Evolutionary conservation across 23 tunicate species (phyloP).

Genomic region (Halocynthia aurantium): DNA sequence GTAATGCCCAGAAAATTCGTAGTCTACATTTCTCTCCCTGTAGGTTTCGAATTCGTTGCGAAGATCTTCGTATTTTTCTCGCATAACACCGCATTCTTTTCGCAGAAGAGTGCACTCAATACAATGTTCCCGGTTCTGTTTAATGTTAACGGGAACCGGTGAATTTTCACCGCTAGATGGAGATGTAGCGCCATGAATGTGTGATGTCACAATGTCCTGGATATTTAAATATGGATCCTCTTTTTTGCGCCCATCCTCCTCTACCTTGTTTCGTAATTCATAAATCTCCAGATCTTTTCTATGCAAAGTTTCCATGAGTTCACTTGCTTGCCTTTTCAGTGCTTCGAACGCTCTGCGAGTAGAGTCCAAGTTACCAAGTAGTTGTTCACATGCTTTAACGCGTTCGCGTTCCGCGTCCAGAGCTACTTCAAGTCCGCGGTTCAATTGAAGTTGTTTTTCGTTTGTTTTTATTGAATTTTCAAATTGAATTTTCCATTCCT

Average conservation of each 20-base stretch:
- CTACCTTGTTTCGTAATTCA: neutral
- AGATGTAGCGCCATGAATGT: neutral
- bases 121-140: slow-evolving; percentile 2
- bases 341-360: slow-evolving; percentile 23
- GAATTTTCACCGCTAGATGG: neutral
- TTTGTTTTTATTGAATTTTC: neutral
- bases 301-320: slow-evolving; percentile 1
- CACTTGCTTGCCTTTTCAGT: slow-evolving; percentile 13
- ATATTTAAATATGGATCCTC: neutral
- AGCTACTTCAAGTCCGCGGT: slow-evolving; percentile 3
- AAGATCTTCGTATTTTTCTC: slow-evolving; percentile 2
- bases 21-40: slow-evolving; percentile 2
- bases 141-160: neutral
- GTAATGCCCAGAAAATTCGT: neutral
- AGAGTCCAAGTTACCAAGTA: neutral
- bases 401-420: slow-evolving; percentile 17
- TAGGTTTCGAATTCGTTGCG: slow-evolving; percentile 7
- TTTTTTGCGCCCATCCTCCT: neutral
- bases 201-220: neutral
- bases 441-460: slow-evolving; percentile 14
- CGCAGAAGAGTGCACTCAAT: slow-evolving; percentile 4
- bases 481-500: slow-evolving; percentile 20
- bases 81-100: neutral
- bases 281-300: slow-evolving; percentile 9
- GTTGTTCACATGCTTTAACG: slow-evolving; percentile 3